Percentiles rank a stretch among this genome's conserved stretches.
These are phyloP conservation scores for Meandrusa payeni DNA, from an alignment of 2,888 invertebrate genomes.

Conservation along the genomic window DNA sequence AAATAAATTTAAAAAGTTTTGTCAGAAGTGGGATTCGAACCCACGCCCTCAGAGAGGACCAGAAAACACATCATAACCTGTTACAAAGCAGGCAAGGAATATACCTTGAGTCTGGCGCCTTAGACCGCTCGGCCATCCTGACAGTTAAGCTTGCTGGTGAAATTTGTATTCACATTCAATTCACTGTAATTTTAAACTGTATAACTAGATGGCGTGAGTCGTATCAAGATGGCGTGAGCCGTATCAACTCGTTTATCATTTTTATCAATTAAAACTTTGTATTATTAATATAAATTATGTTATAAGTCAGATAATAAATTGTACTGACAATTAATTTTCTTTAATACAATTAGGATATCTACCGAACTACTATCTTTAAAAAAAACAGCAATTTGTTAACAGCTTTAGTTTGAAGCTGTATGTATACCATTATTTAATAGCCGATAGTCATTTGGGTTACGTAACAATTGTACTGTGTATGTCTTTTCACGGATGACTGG, in stretches of 20 bases:
- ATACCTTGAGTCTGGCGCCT: conserved; percentile 20
- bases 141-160: conserved; percentile 1
- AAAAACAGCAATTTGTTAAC: too few relatives aligned
- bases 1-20: conserved; percentile 7
- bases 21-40: conserved; percentile 22
- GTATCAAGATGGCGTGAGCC: too few relatives aligned
- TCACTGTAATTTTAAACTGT: neutral
- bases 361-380: too few relatives aligned
- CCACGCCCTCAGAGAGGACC: conserved; percentile 25
- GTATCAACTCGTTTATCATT: too few relatives aligned
- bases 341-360: too few relatives aligned
- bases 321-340: too few relatives aligned
- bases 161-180: neutral
- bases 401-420: too few relatives aligned
- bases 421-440: neutral
- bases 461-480: conserved; percentile 6
- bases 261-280: too few relatives aligned
- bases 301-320: too few relatives aligned
- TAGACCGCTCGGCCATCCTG: conserved; percentile 20
- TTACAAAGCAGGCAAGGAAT: conserved; percentile 4
- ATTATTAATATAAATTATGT: too few relatives aligned
- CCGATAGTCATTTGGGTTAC: conserved; percentile 1
- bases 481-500: conserved; percentile 13
- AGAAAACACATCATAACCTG: conserved; percentile 17
- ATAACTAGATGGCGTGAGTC: conserved; percentile 7